Percentiles rank a stretch among this genome's conserved stretches.
Evolutionary conservation across 2,888 invertebrate genomes (phyloP).

Genomic region (Coelopa pilipes): DNA sequence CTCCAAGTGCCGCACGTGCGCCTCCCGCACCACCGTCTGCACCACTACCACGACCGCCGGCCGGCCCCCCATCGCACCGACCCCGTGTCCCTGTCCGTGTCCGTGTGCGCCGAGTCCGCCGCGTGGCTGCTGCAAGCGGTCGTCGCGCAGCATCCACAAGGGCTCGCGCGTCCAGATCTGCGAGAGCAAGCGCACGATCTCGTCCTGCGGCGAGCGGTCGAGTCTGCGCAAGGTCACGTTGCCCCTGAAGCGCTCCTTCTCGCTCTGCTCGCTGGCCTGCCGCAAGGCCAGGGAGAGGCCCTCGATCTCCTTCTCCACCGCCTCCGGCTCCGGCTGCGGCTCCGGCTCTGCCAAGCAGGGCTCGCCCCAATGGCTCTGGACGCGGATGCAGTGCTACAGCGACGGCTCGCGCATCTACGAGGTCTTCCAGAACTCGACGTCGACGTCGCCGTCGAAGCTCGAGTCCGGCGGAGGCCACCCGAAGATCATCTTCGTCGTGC

Average conservation of each 20-base stretch:
- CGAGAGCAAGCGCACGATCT: background rate
- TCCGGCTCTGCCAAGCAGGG: conserved; percentile 6
- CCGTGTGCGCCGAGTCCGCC: too few relatives aligned
- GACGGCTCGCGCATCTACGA: conserved; percentile 56
- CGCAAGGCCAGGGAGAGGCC: too few relatives aligned
- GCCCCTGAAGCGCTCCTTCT: conserved; percentile 48
- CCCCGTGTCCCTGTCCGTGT: background rate
- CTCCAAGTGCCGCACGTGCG: background rate
- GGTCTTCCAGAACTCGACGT: conserved; percentile 51
- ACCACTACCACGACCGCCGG: too few relatives aligned
- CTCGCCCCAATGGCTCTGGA: conserved; percentile 52
- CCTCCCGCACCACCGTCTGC: too few relatives aligned
- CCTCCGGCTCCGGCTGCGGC: too few relatives aligned
- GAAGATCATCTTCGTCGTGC: conserved; percentile 53
- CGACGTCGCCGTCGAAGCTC: conserved; percentile 41
- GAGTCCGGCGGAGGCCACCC: conserved; percentile 39
- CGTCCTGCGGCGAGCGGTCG: background rate
- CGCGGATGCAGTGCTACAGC: conserved; percentile 48
- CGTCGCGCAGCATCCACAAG: background rate
- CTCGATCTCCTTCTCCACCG: too few relatives aligned
- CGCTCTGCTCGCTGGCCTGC: conserved; percentile 52
- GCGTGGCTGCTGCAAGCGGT: background rate
- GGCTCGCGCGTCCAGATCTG: background rate
- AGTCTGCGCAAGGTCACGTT: conserved; percentile 25
- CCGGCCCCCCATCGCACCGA: background rate